phyloP scores from a whole-genome alignment of 2,797 vertebrate species.

The Pipistrellus pipistrellus region DNA sequence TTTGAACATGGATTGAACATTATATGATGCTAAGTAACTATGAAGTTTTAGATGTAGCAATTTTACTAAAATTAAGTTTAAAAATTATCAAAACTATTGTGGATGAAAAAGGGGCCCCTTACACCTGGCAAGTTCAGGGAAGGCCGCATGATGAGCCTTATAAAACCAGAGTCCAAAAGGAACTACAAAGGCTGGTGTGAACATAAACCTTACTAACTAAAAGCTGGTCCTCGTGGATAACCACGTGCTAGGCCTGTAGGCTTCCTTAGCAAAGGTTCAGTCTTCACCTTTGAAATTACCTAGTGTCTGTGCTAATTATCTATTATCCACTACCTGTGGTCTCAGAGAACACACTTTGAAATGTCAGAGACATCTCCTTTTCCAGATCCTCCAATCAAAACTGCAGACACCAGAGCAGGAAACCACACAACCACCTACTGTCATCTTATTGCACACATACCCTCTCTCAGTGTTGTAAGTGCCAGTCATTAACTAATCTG shows the following conservation, averaged over 20 bases:
- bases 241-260: not conserved
- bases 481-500: not conserved
- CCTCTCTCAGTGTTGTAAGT: not conserved
- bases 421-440: not conserved
- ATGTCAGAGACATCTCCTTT: not conserved
- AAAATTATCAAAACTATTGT: not conserved
- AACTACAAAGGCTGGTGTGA: not conserved
- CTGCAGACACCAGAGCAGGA: not conserved
- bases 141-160: not conserved
- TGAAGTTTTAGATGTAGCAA: not conserved
- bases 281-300: not conserved
- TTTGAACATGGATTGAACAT: not conserved
- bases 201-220: not conserved
- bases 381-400: not conserved
- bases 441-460: not conserved
- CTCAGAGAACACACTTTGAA: not conserved
- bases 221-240: not conserved
- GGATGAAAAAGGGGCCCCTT: not conserved
- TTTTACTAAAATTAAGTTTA: conserved; percentile 23
- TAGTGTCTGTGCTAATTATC: not conserved
- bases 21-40: not conserved
- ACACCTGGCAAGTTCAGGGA: not conserved
- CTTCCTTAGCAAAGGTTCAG: not conserved
- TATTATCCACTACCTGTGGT: no score
- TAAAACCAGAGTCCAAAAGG: not conserved